Evolutionary conservation across 2,888 invertebrate species (phyloP).

Genomic region (Lasioglossum vierecki): DNA sequence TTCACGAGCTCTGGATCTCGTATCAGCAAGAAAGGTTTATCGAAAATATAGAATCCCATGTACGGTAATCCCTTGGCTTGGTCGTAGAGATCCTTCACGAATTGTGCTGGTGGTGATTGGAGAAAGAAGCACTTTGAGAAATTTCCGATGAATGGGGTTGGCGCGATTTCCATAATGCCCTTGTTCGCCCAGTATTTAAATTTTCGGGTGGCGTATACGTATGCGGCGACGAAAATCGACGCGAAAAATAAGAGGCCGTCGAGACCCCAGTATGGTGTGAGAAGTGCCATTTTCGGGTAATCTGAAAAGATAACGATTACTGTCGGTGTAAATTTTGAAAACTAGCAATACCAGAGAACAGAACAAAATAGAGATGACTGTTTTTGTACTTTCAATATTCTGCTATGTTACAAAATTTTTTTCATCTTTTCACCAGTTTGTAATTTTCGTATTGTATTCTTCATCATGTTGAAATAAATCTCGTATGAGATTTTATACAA

Average conservation of each 20-base stretch:
- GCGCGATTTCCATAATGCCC: constrained; percentile 80
- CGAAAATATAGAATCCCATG: constrained; percentile 82
- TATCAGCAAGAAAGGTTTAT: constrained; percentile 83
- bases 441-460: no score
- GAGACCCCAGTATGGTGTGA: constrained; percentile 72
- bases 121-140: constrained; percentile 78
- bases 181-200: constrained; percentile 81
- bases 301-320: constrained; percentile 1
- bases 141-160: constrained; percentile 84
- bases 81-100: constrained; percentile 81
- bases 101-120: constrained; percentile 77
- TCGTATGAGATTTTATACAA: no score
- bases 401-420: no score
- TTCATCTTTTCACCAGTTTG: no score
- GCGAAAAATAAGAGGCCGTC: constrained; percentile 68
- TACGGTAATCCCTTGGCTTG: constrained; percentile 75
- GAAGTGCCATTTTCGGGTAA: constrained; percentile 65
- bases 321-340: not conserved
- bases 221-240: constrained; percentile 53
- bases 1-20: constrained; percentile 84
- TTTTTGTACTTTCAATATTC: no score
- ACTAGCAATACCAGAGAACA: not conserved
- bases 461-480: no score
- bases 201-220: constrained; percentile 76
- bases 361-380: no score